These are phyloP conservation scores for Fregetta grallaria DNA, from an alignment of 2,113 vertebrate genomes.

Conservation along the genomic window DNA sequence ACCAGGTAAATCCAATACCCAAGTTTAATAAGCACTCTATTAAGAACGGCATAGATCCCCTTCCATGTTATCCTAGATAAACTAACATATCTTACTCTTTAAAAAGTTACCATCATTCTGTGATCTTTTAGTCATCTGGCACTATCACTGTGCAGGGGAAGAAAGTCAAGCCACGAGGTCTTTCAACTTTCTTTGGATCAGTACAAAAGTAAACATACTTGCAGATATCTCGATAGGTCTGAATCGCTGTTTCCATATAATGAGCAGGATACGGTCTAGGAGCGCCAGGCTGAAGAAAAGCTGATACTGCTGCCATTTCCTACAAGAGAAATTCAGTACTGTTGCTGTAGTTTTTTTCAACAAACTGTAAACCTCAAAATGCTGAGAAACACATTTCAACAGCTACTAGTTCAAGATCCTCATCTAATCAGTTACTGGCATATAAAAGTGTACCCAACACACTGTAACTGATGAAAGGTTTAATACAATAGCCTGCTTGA, in stretches of 20 bases:
- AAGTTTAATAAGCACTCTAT: not conserved
- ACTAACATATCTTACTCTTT: not conserved
- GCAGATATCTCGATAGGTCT: slow-evolving; percentile 96
- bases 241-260: slow-evolving; percentile 98
- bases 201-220: slow-evolving; percentile 76
- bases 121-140: not conserved
- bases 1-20: not conserved
- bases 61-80: not conserved
- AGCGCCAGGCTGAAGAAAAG: slow-evolving; percentile 92
- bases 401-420: not conserved
- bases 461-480: not conserved
- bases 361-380: not conserved
- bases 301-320: slow-evolving; percentile 98
- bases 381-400: not conserved
- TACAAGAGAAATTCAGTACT: slow-evolving; percentile 47
- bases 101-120: not conserved
- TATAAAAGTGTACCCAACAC: not conserved
- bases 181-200: not conserved
- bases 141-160: not conserved
- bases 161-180: not conserved
- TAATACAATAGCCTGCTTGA: not conserved
- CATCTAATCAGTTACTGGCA: not conserved
- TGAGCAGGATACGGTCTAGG: slow-evolving; percentile 92
- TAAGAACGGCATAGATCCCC: not conserved
- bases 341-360: not conserved